Evolutionary conservation across 2,113 vertebrate species (phyloP).

Genomic region (Odontesthes bonariensis): DNA sequence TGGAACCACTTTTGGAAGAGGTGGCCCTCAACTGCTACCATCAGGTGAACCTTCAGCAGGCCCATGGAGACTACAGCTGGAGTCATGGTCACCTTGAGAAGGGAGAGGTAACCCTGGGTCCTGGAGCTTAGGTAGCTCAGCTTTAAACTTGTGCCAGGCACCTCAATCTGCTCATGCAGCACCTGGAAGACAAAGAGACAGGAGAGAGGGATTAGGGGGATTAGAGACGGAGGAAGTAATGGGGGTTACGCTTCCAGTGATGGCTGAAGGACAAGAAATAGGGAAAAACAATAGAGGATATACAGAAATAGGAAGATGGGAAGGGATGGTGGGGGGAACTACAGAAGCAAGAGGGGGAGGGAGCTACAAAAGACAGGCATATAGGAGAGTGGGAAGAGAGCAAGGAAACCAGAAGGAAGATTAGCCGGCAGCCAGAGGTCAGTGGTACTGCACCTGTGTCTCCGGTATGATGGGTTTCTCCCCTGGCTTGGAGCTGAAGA

Average conservation of each 20-base stretch:
- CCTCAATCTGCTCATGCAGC: constrained; percentile 96
- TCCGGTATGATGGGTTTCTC: constrained; percentile 96
- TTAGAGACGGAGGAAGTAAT: constrained; percentile 73
- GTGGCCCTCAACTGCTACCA: constrained; percentile 98
- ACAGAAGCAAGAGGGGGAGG: constrained; percentile 57
- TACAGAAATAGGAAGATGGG: constrained; percentile 66
- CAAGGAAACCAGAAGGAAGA: constrained; percentile 70
- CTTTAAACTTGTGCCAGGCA: constrained; percentile 91
- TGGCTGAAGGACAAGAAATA: constrained; percentile 79
- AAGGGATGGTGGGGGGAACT: constrained; percentile 41
- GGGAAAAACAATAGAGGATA: constrained; percentile 70
- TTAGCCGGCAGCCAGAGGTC: constrained; percentile 77
- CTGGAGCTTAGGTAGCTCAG: constrained; percentile 96
- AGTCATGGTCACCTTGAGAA: constrained; percentile 98
- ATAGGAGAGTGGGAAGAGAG: constrained; percentile 62
- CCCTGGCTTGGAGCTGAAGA: constrained; percentile 94
- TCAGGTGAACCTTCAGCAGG: constrained; percentile 96
- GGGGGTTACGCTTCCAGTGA: constrained; percentile 80
- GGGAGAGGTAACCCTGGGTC: constrained; percentile 92
- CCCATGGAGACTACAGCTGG: constrained; percentile 94
- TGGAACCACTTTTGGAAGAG: constrained; percentile 99
- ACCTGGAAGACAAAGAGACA: constrained; percentile 85
- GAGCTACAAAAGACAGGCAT: constrained; percentile 58
- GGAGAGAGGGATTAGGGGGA: constrained; percentile 74
- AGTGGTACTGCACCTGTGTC: constrained; percentile 91